Evolutionary conservation across 2,888 invertebrate species (phyloP).

Genomic region (Sinelater perroti): DNA sequence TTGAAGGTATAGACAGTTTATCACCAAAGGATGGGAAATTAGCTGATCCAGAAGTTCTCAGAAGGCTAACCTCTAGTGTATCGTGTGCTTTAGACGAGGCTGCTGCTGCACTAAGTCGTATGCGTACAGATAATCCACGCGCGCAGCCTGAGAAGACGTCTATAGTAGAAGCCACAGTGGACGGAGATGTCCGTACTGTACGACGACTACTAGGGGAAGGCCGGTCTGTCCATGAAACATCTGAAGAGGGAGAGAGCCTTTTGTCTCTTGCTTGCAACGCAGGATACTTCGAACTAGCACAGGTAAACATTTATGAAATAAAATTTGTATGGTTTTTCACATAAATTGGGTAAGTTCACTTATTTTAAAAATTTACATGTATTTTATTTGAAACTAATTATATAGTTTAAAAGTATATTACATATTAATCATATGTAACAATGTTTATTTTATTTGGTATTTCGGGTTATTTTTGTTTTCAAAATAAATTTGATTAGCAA

Average conservation of each 20-base stretch:
- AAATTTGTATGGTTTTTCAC: no score
- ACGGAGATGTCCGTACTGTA: slow-evolving; percentile 93
- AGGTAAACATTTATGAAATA: no score
- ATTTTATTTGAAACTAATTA: no score
- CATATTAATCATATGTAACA: no score
- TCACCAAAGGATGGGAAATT: slow-evolving; percentile 83
- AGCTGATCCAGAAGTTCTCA: slow-evolving; percentile 88
- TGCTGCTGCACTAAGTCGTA: slow-evolving; percentile 93
- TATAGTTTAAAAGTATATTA: no score
- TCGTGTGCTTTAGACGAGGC: slow-evolving; percentile 96
- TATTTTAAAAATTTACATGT: no score
- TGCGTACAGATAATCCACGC: slow-evolving; percentile 84
- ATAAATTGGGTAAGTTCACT: no score
- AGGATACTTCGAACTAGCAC: slow-evolving; percentile 96
- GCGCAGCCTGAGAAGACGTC: slow-evolving; percentile 61
- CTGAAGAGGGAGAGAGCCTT: slow-evolving; percentile 96
- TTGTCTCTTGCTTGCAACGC: slow-evolving; percentile 96
- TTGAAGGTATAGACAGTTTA: slow-evolving; percentile 80
- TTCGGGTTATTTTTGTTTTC: no score
- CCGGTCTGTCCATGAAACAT: slow-evolving; percentile 93
- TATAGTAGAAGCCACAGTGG: slow-evolving; percentile 91
- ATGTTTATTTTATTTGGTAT: no score
- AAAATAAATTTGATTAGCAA: no score
- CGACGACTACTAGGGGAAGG: slow-evolving; percentile 92
- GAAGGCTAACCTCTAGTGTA: slow-evolving; percentile 82